Base-by-base conservation (phyloP, 2,888 invertebrate species). In the Catocala sponsa region DNA sequence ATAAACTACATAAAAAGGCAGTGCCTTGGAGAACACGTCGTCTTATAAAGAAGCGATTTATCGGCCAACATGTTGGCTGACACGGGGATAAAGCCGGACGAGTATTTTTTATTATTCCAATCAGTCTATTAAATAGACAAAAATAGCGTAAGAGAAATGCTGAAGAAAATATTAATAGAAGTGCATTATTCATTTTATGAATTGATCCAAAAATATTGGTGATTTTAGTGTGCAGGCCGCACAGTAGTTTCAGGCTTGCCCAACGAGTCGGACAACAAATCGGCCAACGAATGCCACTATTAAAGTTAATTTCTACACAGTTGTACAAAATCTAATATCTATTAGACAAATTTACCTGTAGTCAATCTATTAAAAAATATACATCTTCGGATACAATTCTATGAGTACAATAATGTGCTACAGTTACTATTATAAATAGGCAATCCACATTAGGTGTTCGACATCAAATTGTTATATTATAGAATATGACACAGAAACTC, bases 281-380 rank as follows among this genome's bases (percentile, higher is more conserved):
- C 15, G 48, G 38, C 38, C 52, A 52, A 52, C 15, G 15, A 35
- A 56, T 48, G 38, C 54, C 44, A 11, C 38, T 49, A 43, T 12
- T 53, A 52, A 51, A 59, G 41, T 63, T 68, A 69, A 55, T 6
- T 53, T 50, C 68, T 75, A 75, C 55, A 60, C 66, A 63, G 72
- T 75, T 64, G 76, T 76, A 76, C 56, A 76, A 77, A 74, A 74
- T 70, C 74, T 78, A 76, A 58, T 49, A 38, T 67, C 68, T 72
- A 72, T 65, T 63, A 70, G 66, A 71, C 69, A 68, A 60, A 59
- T 35, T 59, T 74, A 67, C 63, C 70, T 78, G 78, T 74, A 75
- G 64, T 74, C 78, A 49, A 58, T 62, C 74, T 76, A 76, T 70
- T 74, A 72, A 76, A 78, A 78, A 78, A 78, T 78, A 78, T 74